Base-by-base conservation (phyloP, 2,797 vertebrate genomes). In the Zonotrichia albicollis region DNA sequence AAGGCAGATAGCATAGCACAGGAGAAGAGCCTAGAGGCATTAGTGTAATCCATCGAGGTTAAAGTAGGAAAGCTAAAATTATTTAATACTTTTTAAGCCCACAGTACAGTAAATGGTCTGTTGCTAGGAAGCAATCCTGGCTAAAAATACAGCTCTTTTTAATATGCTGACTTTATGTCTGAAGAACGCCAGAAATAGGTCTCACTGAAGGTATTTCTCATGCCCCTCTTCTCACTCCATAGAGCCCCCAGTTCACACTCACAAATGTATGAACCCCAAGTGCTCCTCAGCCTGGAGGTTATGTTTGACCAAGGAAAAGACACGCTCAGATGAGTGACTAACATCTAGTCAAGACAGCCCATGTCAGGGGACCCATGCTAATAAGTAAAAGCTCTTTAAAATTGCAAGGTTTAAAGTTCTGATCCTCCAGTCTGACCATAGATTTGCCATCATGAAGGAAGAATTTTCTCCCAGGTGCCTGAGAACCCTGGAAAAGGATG, bases 61-160 rank as follows among this genome's bases (percentile, higher is more conserved):
- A 96, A 96, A 94, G 87, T 84, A 88, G 83, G 85, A 93, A 96
- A 94, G 91, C 89, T 96, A 95, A 95, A 96, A 97, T 97, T 93
- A 96, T 96, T 96, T 95, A 95, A 95, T 93, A 91, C 91, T 84
- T 93, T 95, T 96, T 93, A 95, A 96, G 67, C 77, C 60, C 60
- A 71, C 29, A 76, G 94, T 86, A 92, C 87, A 93, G 80, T 93
- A 91, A 91, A 93, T 45, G 93, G 71, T 58, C 66, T 2, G 38
- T 88, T 96, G 95, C 95, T 93, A 95, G 89, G 91, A 87, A 82
- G 95, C 89, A 87, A 76, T 67, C 71, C 80, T 61, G 50, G 64
- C 71, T 92, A 88, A 96, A 96, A 94, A 94, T 94, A 86, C n/a
- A 55, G 60, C 36, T 81, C 38, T 82, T 67, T 51, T 88, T 86